Base-by-base conservation (phyloP, 2,113 vertebrate genomes). In the Malurus cyaneus region DNA sequence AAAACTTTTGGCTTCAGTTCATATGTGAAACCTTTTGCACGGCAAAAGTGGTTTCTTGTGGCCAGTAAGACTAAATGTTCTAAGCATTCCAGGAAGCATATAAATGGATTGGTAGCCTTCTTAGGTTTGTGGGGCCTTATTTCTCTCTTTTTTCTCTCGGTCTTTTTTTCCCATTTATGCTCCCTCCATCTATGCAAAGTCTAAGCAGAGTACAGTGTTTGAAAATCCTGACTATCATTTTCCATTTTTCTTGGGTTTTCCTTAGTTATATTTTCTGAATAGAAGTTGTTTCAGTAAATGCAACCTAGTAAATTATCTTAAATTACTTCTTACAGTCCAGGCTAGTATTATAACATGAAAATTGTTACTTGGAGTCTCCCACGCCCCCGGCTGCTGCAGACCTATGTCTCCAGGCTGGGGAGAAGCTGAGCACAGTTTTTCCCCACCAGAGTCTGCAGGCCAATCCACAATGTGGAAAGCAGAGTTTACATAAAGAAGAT, bases 251-350 rank as follows among this genome's bases (percentile, higher is more conserved):
- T 92, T 91, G 62, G 53, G 31, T 64, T 96, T 94, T 78, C 56
- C 67, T 87, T 56, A 66, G 54, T 78, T 96, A 81, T 53, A 89
- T 96, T 94, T 96, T 87, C 87, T 94, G 71, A 89, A 73, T 93
- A 73, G 74, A 56, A 96, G 77, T 62, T 93, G 80, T 95, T 83
- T 89, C 46, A 94, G 57, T 95, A 94, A 96, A 97, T 91, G 67
- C 50, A 95, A 88, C 62, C 28, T 52, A 90, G 69, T 80, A 93
- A 96, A 95, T 85, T 87, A 83, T 93, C 95, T 96, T 93, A 93
- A 96, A 86, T 96, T 93, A 84, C 79, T 90, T 94, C 50, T 66
- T 96, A 49, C 23, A 82, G 89, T 36, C 59, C 65, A 90, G 64
- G 56, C 54, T 93, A 79, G 78, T 72, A 93, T 80, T 82, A 93